Evolutionary conservation across 2,888 invertebrate genomes (phyloP), one percentile per base, ranked within the genome.

Genomic region (Lobophora halterata): DNA sequence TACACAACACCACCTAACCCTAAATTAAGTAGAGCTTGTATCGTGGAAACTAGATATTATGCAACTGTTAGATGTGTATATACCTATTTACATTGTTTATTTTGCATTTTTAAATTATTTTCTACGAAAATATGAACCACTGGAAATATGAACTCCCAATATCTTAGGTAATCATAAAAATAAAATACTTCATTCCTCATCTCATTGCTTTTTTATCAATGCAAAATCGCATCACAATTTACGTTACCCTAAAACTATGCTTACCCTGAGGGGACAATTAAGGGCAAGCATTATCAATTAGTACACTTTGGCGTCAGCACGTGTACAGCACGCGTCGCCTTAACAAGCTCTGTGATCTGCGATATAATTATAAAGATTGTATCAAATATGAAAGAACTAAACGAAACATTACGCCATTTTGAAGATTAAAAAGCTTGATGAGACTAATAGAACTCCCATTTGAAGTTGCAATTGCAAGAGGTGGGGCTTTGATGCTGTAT

Each of bases 211-310:
- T 2, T 8, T 46, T 20, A 37, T 13, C 40, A 51, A 54, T 51
- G 56, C 50, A 51, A 53, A 65, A 63, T 66, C 65, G 65, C 47
- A 56, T 48, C 41, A 40, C 54, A 57, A 58, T 65, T n/a, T 61
- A 46, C 8, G 13, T 18, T 32, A 30, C 50, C 51, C 50, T 36
- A 42, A 44, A 52, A 37, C 5, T 2, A 32, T 42, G 57, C 52
- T 57, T 54, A 36, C 29, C 38, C 30, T 30, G 42, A 46, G 58
- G 54, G 61, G 58, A 61, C 54, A 61, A 70, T 66, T 64, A 55
- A 61, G 58, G 60, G 54, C 58, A 72, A 77, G 82, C 73, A 72
- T 72, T 71, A 74, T 71, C 79, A 82, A 80, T 82, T 82, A 79
- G 77, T 55, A 60, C 61, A 61, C 58, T 61, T 55, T 58, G 57